Base-by-base conservation (phyloP, 35 echinoderm and acorn worm species). In the Amphiura filiformis region DNA sequence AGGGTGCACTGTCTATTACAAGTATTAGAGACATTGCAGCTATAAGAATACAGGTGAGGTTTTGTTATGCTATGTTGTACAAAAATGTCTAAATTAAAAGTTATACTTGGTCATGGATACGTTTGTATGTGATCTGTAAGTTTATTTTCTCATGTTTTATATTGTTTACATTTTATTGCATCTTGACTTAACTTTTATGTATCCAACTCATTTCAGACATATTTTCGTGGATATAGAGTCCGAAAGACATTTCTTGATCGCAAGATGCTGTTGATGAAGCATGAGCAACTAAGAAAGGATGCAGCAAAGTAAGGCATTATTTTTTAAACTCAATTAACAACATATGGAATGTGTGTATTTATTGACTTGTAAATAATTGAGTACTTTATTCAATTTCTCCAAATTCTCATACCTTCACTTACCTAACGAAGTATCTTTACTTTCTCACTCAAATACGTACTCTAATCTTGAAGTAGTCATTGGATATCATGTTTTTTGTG, bases 291-390 rank as follows among this genome's bases (percentile, higher is more conserved):
- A 31, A 77, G 95, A 35, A 97, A 93, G 64, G 82, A 91, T 83
- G 95, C 95, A 42, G 95, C 95, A 56, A 93, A 92, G 95, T 97
- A 89, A 93, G 94, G n/a, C n/a, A n/a, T n/a, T 90, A 33, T 22
- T 22, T n/a, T 78, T 23, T 87, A 9, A 13, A 2, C 13, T 77
- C 9, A n/a, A n/a, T n/a, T n/a, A n/a, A n/a, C n/a, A n/a, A n/a
- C n/a, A n/a, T n/a, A n/a, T n/a, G n/a, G n/a, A n/a, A n/a, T n/a
- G n/a, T n/a, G n/a, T n/a, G n/a, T n/a, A n/a, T n/a, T n/a, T n/a
- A n/a, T n/a, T n/a, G n/a, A n/a, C n/a, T n/a, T n/a, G n/a, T n/a
- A n/a, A n/a, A n/a, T n/a, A n/a, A n/a, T n/a, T n/a, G n/a, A n/a
- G n/a, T n/a, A n/a, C n/a, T n/a, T n/a, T n/a, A n/a, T 15, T 87